These are phyloP conservation scores for Drosophila yakuba DNA, from an alignment of 1,140 invertebrate genomes.

Conservation along the genomic window DNA sequence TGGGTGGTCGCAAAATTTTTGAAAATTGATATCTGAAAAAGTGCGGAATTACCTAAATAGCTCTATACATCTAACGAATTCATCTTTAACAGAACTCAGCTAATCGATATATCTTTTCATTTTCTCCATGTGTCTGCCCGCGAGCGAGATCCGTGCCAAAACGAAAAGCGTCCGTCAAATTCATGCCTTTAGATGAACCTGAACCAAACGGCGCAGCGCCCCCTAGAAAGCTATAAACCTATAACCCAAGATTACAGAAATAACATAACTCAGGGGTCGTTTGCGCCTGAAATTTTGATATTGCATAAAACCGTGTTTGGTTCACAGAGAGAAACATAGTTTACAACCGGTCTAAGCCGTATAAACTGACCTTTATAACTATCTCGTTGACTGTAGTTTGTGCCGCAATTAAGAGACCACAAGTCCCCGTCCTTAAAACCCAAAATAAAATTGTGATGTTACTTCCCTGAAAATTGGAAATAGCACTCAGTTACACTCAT, in stretches of 20 bases:
- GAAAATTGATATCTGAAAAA: slow-evolving; percentile 1
- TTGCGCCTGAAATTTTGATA: slow-evolving; percentile 13
- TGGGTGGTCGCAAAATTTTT: slow-evolving; percentile 15
- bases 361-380: slow-evolving; percentile 84
- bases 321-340: slow-evolving; percentile 32
- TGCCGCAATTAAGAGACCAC: slow-evolving; percentile 69
- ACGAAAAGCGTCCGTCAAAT: slow-evolving; percentile 85
- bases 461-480: slow-evolving; percentile 9
- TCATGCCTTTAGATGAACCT: slow-evolving; percentile 84
- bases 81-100: slow-evolving; percentile 44
- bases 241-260: background rate
- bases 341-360: slow-evolving; percentile 30
- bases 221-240: slow-evolving; percentile 8
- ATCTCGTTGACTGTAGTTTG: slow-evolving; percentile 85
- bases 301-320: slow-evolving; percentile 20
- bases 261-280: slow-evolving; percentile 17
- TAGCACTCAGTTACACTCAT: slow-evolving; percentile 4
- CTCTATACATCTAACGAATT: slow-evolving; percentile 38
- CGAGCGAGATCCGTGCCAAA: slow-evolving; percentile 77
- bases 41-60: slow-evolving; percentile 22
- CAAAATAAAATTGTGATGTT: background rate
- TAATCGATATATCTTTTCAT: slow-evolving; percentile 50
- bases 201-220: slow-evolving; percentile 70
- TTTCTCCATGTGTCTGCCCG: slow-evolving; percentile 51
- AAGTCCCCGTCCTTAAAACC: background rate